Percentiles rank a stretch among this genome's conserved stretches.
phyloP scores from a whole-genome alignment of 2,113 vertebrate genomes.

The Galbula dea region DNA sequence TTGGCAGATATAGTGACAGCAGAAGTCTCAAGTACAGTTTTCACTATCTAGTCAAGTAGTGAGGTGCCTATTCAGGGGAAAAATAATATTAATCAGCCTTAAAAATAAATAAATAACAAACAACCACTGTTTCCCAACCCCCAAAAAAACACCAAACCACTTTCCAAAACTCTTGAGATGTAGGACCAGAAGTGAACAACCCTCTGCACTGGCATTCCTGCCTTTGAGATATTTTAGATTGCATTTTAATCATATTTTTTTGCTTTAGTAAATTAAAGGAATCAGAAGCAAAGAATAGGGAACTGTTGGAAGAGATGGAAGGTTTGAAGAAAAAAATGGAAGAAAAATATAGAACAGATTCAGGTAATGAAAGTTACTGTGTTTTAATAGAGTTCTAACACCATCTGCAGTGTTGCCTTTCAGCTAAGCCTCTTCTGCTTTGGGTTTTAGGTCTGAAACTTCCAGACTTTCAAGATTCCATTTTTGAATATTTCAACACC shows the following conservation, averaged over 20 bases:
- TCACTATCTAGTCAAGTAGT: background rate
- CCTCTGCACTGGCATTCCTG: background rate
- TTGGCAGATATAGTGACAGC: background rate
- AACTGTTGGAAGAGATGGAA: conserved; percentile 87
- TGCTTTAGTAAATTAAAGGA: conserved; percentile 89
- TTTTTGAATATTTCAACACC: conserved; percentile 98
- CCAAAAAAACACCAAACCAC: background rate
- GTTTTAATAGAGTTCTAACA: background rate
- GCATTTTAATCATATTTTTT: background rate
- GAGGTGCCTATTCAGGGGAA: background rate
- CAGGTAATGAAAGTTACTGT: conserved; percentile 72
- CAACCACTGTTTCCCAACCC: background rate
- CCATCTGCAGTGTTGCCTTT: background rate
- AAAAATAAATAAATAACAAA: background rate
- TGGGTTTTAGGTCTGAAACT: conserved; percentile 86
- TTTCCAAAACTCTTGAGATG: background rate
- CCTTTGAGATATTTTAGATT: background rate
- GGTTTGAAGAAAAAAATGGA: conserved; percentile 90
- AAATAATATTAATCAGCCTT: background rate
- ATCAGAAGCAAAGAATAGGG: conserved; percentile 80
- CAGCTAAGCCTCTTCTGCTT: background rate
- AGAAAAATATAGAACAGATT: conserved; percentile 84
- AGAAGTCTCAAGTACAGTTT: background rate
- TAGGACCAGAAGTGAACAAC: background rate
- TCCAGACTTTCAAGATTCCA: conserved; percentile 93